These are phyloP conservation scores for Tipula vernalis DNA, from an alignment of 2,888 invertebrate species.

Conservation along the genomic window DNA sequence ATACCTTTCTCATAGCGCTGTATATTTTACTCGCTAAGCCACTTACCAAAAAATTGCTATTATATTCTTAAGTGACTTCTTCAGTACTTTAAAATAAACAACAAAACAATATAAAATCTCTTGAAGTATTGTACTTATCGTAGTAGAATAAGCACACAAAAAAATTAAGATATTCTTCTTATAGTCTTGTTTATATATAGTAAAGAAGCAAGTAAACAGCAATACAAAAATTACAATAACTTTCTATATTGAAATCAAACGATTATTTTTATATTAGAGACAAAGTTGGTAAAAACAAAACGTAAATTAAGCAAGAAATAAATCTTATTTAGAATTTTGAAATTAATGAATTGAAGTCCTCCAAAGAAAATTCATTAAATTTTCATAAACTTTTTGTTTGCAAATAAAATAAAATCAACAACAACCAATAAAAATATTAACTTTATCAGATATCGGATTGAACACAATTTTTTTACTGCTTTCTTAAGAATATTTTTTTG, in stretches of 20 bases:
- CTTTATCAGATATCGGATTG: not conserved
- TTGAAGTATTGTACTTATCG: not conserved
- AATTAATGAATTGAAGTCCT: not conserved
- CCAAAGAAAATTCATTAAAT: conserved; percentile 4
- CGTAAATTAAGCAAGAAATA: not conserved
- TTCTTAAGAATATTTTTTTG: not conserved
- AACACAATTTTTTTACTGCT: not conserved
- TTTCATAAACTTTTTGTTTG: not conserved
- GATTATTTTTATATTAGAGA: not conserved
- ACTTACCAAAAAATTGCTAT: not conserved
- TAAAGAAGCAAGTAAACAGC: not conserved
- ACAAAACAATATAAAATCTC: not conserved
- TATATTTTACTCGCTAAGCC: not conserved
- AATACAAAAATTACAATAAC: not conserved
- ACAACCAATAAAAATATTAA: not conserved
- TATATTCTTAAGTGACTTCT: not conserved
- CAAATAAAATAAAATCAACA: not conserved
- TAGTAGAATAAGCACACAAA: not conserved
- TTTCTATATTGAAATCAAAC: not conserved
- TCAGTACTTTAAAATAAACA: not conserved
- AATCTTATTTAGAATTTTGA: not conserved
- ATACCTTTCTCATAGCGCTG: no score
- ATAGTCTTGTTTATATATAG: not conserved
- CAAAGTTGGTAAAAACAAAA: not conserved
- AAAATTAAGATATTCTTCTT: not conserved